Evolutionary conservation across 2,888 invertebrate genomes (phyloP), one percentile per base, ranked within the genome.

Genomic region (Pseudanteris insignis): DNA sequence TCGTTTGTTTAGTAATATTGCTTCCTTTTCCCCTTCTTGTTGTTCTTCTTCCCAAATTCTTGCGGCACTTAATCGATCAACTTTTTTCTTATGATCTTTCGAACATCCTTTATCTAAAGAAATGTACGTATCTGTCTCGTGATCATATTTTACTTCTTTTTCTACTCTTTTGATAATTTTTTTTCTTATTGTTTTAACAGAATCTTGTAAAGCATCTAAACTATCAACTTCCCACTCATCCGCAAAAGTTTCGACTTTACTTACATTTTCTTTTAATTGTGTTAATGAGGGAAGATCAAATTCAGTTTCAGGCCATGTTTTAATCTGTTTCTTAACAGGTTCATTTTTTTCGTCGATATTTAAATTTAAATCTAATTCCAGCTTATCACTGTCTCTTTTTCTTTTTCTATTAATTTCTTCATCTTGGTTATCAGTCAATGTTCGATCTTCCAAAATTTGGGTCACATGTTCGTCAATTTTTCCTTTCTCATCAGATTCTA

Each of bases 161-260:
- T 75, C 71, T 0, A 70, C 10, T 13, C 75, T 77, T 30, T 74
- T 77, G 0, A 38, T 14, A 12, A 14, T 6, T 2, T 33, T 50
- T 24, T 61, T 69, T 36, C 46, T 63, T 14, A 51, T 48, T 4
- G 32, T 41, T 9, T 50, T 24, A 2, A 43, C 18, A 1, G 70
- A 30, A 25, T 71, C 67, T 2, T 70, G 67, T 10, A 69, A 47
- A 1, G 73, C 75, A 38, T 79, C 79, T 24, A 78, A 64, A 44
- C 79, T 79, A 25, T 79, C 79, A 0, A 79, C 77, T 57, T 80
- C 79, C 79, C 79, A 80, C 7, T 79, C 79, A 10, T 79, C 76
- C 0, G 72, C 69, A 3, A 76, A 60, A 1, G 71, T 50, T 6
- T 73, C 70, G 7, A 64, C 65, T 29, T 67, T 70, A 2, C 58